A percentile compares a stretch with the other conserved stretches of the same genome.
phyloP scores from a whole-genome alignment of 2,113 vertebrate species.

The Leucopsar rothschildi region DNA sequence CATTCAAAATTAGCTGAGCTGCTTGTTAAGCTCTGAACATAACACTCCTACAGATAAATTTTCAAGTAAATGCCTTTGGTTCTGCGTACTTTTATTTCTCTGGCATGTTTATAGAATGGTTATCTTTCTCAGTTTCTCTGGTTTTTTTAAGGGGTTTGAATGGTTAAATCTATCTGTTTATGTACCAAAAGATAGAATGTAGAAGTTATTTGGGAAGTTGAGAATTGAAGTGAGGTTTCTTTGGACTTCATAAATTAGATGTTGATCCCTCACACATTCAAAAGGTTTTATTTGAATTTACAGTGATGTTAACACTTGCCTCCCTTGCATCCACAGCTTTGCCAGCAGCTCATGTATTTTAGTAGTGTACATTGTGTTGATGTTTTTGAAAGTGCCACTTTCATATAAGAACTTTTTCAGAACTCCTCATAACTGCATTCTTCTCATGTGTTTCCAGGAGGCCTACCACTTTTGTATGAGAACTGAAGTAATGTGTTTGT shows the following conservation, averaged over 20 bases:
- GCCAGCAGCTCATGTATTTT: background rate
- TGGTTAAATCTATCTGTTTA: background rate
- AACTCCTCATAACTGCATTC: background rate
- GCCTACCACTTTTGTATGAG: background rate
- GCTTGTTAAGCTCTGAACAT: background rate
- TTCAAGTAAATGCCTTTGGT: background rate
- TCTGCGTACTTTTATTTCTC: background rate
- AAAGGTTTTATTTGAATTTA: background rate
- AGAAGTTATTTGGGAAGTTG: background rate
- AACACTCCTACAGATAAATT: background rate
- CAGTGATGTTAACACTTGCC: background rate
- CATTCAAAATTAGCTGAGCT: background rate
- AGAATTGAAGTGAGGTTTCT: background rate
- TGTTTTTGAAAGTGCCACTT: background rate
- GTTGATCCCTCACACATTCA: fast-evolving
- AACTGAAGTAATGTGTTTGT: background rate
- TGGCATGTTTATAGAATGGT: background rate
- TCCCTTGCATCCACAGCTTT: background rate
- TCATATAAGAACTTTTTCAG: background rate
- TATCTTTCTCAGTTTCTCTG: background rate
- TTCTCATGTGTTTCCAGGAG: background rate
- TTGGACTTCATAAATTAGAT: background rate
- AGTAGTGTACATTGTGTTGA: background rate
- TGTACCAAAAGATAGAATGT: background rate
- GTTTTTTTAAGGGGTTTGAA: background rate